Base-by-base conservation (phyloP, 2,113 vertebrate genomes). In the Equus przewalskii region DNA sequence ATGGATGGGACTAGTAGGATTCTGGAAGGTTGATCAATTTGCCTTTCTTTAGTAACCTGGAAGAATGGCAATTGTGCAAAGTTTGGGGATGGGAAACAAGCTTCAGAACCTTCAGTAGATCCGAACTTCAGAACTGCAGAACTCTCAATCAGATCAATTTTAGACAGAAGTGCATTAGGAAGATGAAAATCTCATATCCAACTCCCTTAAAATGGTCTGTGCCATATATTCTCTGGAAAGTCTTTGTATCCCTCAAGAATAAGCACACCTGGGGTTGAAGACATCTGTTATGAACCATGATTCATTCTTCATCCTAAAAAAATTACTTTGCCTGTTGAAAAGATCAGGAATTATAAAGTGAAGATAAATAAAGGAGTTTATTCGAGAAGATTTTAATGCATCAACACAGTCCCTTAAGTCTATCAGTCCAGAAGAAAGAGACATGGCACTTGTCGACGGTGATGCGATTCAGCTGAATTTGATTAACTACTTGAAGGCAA, bases 351-450 rank as follows among this genome's bases (percentile, higher is more conserved):
- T 79, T 83, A 80, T 24, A 65, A 87, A 89, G 76, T 83, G 46
- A 93, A 96, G 51, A 94, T 93, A 97, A 95, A 81, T 84, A 76
- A 76, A 93, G 72, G 18, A 80, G 15, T 91, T 95, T 89, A 89
- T 95, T 92, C 36, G 60, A 88, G 56, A 96, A 80, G 54, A 89
- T 64, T 94, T 91, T 86, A 89, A 58, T 89, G 46, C 15, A 81
- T 81, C 67, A 82, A 14, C 22, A 81, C 14, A 70, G 30, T 69
- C 9, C 15, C 26, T 94, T 94, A 62, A 64, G 51, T 94, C 82
- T 92, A 22, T 62, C 69, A 49, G 5, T 8, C 24, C n/a, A 83
- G 60, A 41, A 67, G 28, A 56, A 93, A 44, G 60, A 91, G 13
- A 76, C 8, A 22, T 1, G 12, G 33, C 73, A 56, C 92, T 87